A percentile compares a stretch with the other conserved stretches of the same genome.
Conservation (phyloP, 2,888 invertebrate species). For the Perdita meconis region DNA sequence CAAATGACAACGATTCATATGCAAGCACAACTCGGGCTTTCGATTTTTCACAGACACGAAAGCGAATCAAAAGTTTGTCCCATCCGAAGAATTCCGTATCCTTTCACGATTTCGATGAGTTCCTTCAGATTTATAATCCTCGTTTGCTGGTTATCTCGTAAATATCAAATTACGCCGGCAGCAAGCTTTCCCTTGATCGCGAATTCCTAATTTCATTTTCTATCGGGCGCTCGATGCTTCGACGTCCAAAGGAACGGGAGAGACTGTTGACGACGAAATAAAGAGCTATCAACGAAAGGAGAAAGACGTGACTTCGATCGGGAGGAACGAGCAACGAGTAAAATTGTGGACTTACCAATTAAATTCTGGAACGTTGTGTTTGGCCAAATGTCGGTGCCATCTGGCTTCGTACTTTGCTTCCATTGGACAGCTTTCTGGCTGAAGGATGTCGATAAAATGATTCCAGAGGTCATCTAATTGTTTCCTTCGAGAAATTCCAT, state of each 20-base stretch:
- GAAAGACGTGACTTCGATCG: conserved; percentile 17
- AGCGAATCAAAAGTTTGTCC: conserved; percentile 13
- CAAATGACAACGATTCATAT: conserved; percentile 31
- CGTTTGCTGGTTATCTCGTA: neutral
- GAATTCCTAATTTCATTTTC: conserved; percentile 1
- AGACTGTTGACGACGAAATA: neutral
- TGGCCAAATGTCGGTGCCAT: conserved; percentile 53
- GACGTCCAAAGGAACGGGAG: neutral
- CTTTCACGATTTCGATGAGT: conserved; percentile 13
- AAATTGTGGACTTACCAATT: conserved; percentile 49
- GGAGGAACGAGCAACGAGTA: conserved; percentile 18
- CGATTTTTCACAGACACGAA: conserved; percentile 18
- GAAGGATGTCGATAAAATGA: conserved; percentile 65
- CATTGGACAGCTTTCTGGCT: conserved; percentile 17
- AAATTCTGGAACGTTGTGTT: conserved; percentile 39
- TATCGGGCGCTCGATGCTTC: neutral
- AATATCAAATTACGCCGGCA: conserved; percentile 3
- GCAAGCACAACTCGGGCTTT: conserved; percentile 18
- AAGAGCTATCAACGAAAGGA: conserved; percentile 6
- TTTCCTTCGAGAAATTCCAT: conserved; percentile 51
- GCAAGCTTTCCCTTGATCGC: neutral
- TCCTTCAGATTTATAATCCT: conserved; percentile 7
- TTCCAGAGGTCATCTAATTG: conserved; percentile 68
- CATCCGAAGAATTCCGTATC: conserved; percentile 2
- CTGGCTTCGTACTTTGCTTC: conserved; percentile 48